Evolutionary conservation across 1,140 invertebrate species (phyloP), one percentile per base, ranked within the genome.

Genomic region (Dinothrombium tinctorium): DNA sequence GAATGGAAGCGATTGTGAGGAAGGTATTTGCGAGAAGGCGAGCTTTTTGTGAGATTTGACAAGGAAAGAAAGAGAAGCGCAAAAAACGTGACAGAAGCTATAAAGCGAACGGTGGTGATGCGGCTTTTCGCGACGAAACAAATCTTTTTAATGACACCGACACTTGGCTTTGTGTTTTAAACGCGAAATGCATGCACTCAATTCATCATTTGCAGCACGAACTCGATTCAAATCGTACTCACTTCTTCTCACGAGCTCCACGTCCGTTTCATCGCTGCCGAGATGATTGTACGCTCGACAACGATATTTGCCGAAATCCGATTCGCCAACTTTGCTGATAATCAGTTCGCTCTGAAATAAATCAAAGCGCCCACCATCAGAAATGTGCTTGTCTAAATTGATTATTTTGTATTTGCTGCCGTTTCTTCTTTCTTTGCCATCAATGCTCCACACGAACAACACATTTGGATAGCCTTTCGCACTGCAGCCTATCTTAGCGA

Each of bases 301-400:
- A 49, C 78, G 72, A 56, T 92, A 92, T 33, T 65, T 66, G 0
- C 81, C 86, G 51, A 92, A 92, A 60, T 96, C 87, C 0, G 68
- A 62, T 1, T 69, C 66, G 1, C 69, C 67, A n/a, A 95, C 74
- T 49, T 78, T 73, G 40, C 71, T 68, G 25, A 95, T 72, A 14
- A 71, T 67, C 9, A 96, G 59, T 3, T 72, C 61, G 38, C 77
- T 79, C 58, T 80, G 72, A 43, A 28, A 33, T 11, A 29, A 21
- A 2, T 41, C n/a, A 29, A 21, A 29, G 11, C 11, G 11, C 15
- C 7, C 42, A 40, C 45, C 41, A 43, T 22, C 40, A 33, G 3
- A 32, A 2, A n/a, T 43, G 35, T 15, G 23, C 33, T 8, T 38
- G 36, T 8, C 28, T 15, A 29, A 15, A 29, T 29, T 29, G 28